These are phyloP conservation scores for Galerucella nymphaeae DNA, from an alignment of 2,888 invertebrate genomes.

Conservation along the genomic window DNA sequence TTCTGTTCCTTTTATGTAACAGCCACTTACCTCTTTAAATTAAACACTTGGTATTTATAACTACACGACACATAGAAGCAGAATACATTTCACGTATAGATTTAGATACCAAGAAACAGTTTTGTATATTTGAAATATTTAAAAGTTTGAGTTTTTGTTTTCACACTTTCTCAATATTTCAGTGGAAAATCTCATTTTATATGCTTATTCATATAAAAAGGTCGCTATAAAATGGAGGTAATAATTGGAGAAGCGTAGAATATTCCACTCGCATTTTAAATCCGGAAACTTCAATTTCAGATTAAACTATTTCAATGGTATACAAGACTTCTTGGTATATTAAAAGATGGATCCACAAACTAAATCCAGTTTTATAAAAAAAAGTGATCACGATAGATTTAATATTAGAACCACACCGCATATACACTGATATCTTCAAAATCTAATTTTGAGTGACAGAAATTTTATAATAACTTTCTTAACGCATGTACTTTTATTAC, in stretches of 20 bases:
- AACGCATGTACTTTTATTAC: not conserved
- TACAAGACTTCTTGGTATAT: not conserved
- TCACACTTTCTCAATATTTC: too few relatives aligned
- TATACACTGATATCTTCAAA: not conserved
- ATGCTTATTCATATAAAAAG: too few relatives aligned
- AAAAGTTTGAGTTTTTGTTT: not conserved
- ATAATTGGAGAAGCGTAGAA: too few relatives aligned
- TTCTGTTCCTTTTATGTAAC: too few relatives aligned
- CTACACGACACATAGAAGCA: not conserved
- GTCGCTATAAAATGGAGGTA: too few relatives aligned
- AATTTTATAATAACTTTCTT: not conserved
- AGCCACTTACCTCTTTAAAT: too few relatives aligned
- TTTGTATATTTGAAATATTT: not conserved
- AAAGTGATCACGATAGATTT: conserved; percentile 2
- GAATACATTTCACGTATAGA: conserved; percentile 6
- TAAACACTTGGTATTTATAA: not conserved
- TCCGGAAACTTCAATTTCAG: not conserved
- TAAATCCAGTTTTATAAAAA: not conserved
- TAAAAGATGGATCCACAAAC: not conserved
- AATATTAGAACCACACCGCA: not conserved
- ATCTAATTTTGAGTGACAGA: conserved; percentile 1
- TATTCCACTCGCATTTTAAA: too few relatives aligned
- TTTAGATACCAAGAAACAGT: not conserved
- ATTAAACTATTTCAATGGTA: not conserved
- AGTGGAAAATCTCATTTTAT: too few relatives aligned